Evolutionary conservation across 2,113 vertebrate species (phyloP).

Genomic region (Aegotheles bennettii): DNA sequence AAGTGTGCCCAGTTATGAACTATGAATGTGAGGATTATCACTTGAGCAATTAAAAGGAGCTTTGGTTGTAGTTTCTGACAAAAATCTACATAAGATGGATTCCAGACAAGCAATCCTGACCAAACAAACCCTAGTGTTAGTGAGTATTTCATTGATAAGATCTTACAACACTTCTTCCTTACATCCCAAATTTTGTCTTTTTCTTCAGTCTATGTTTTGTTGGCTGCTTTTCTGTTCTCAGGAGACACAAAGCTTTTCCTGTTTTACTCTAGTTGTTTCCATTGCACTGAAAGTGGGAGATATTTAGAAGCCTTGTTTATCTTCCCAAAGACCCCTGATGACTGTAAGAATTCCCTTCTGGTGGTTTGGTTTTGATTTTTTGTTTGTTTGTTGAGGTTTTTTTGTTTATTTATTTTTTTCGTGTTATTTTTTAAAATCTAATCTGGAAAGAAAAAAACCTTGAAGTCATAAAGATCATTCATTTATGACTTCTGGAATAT

Average conservation of each 20-base stretch:
- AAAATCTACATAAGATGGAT: not conserved
- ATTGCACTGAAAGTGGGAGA: not conserved
- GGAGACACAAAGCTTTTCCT: not conserved
- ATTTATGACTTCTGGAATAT: not conserved
- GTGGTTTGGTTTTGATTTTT: not conserved
- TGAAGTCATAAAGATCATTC: not conserved
- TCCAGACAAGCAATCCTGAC: not conserved
- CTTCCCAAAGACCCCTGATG: not conserved
- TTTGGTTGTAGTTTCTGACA: not conserved
- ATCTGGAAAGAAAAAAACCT: not conserved
- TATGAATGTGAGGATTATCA: not conserved
- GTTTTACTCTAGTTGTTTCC: not conserved
- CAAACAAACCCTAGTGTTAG: not conserved
- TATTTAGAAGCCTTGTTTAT: not conserved
- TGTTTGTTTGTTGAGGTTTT: too few species aligned
- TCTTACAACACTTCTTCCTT: not conserved
- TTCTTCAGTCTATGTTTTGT: not conserved
- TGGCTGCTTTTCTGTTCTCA: not conserved
- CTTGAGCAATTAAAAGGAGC: not conserved
- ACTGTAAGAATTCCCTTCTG: not conserved
- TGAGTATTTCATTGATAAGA: not conserved
- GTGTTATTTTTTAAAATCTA: fast-evolving
- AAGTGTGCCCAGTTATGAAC: not conserved
- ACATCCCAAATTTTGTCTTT: not conserved
- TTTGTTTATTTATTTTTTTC: not conserved